A percentile compares a stretch with the other conserved stretches of the same genome.
phyloP scores from a whole-genome alignment of 2,797 vertebrate species.

The Carcharodon carcharias region DNA sequence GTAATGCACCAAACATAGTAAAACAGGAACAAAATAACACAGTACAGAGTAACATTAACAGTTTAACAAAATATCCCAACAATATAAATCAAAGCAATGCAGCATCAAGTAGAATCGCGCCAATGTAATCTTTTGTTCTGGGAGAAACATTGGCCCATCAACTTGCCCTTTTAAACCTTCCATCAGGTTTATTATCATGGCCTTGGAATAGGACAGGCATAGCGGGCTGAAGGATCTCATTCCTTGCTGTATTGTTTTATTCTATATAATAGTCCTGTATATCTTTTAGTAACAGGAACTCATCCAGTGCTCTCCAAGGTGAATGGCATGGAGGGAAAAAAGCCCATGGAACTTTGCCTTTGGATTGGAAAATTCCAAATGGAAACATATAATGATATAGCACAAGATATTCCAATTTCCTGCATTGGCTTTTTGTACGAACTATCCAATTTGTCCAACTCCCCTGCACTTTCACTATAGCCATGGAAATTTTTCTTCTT shows the following conservation, averaged over 20 bases:
- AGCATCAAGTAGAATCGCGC: background rate
- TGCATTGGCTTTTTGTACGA: background rate
- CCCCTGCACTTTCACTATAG: background rate
- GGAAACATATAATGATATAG: background rate
- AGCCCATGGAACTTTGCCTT: background rate
- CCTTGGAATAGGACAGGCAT: background rate
- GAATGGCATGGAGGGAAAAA: background rate
- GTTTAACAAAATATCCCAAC: background rate
- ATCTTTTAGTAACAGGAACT: background rate
- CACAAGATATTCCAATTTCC: background rate
- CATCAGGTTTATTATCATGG: background rate
- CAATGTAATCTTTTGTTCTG: background rate
- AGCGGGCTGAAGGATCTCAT: background rate
- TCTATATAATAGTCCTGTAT: background rate
- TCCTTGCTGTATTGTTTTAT: background rate
- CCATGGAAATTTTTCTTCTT: background rate
- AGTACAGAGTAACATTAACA: background rate
- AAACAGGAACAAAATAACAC: background rate
- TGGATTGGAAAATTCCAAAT: background rate
- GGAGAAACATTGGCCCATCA: background rate
- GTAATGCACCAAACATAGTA: background rate
- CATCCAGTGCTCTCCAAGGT: background rate
- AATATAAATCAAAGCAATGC: background rate
- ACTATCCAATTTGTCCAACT: background rate
- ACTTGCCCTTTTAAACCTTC: background rate